Evolutionary conservation across 2,113 vertebrate genomes (phyloP), one percentile per base, ranked within the genome.

Genomic region (Eulemur rufifrons): DNA sequence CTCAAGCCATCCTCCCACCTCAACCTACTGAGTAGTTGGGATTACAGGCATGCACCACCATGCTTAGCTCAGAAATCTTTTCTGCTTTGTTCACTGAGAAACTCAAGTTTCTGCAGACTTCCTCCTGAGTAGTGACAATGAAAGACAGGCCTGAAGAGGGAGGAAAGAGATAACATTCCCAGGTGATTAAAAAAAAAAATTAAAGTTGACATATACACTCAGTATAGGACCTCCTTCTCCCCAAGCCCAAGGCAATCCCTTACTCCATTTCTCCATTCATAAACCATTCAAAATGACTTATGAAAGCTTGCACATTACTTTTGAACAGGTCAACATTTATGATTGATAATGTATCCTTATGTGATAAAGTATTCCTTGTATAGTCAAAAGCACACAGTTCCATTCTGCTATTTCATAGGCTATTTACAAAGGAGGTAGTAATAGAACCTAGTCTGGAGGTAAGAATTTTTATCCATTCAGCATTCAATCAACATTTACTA

Each of bases 1-100:
- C 59, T 61, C 25, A 61, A 61, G 25, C 59, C 9, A 61, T 61
- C 25, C 25, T 61, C 25, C 59, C 3, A 61, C 59, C 59, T 61
- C 59, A 61, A 25, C 59, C 59, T 61, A 61, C 25, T 61, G 59
- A 61, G 59, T 61, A 61, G 59, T 25, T 27, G 59, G 59, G 59
- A 61, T 61, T 61, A 27, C 20, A 27, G 25, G 10, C 25, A 12
- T 11, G 25, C 59, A 61, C 25, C 4, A 4, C 9, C 59, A 27
- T 5, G 59, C 23, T 11, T 61, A 27, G 59, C 29, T 37, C 81
- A 97, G 20, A 91, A n/a, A 50, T 74, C 21, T 69, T 95, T 91
- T 81, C 73, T 86, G 61, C 59, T 90, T 59, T 92, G 92, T 80
- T 95, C 32, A 88, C 56, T 74, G 25, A 95, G 56, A 78, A 97